Base-by-base conservation (phyloP, 2,888 invertebrate genomes). In the Dioctria rufipes region DNA sequence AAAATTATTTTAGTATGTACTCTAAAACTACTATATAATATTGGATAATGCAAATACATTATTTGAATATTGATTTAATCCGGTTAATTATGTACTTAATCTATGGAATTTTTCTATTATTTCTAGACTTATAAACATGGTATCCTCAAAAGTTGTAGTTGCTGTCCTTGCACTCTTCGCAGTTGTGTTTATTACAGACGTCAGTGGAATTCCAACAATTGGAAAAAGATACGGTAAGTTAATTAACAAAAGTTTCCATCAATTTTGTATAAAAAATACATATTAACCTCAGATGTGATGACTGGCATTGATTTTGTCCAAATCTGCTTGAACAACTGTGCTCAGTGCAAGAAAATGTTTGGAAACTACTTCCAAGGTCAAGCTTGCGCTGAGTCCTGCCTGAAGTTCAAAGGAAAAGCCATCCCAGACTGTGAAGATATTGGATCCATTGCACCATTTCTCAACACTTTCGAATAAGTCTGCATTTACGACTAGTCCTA, bases 341-440 rank as follows among this genome's bases (percentile, higher is more conserved):
- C 95, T 0, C 96, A 95, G 86, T 96, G 96, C 89, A 95, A 95
- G 89, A 95, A 95, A 88, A 95, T 96, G 94, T 94, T 95, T 84
- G 96, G 95, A 0, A 92, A 92, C 0, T 96, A 95, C 90, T 96
- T 96, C 89, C 94, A 96, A 86, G 96, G 96, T 0, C 94, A 95
- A 71, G 92, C 94, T 0, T 96, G 96, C 88, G 96, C 95, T 0
- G 95, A 96, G 85, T 93, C 94, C 83, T 96, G 96, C 87, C 91
- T 96, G 84, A 94, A 95, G 87, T 94, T 93, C 88, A 94, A 94
- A 86, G 96, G 95, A 83, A 95, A 95, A 87, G 91, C 94, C 82
- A 94, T 95, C 80, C 96, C 96, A 0, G 96, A 96, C 85, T 96
- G 96, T 87, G 95, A 95, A 88, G 94, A 96, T 86, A 92, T 94